A percentile compares a stretch with the other conserved stretches of the same genome.
Conservation (phyloP, 2,888 invertebrate genomes). For the Acanthopleura granulata region DNA sequence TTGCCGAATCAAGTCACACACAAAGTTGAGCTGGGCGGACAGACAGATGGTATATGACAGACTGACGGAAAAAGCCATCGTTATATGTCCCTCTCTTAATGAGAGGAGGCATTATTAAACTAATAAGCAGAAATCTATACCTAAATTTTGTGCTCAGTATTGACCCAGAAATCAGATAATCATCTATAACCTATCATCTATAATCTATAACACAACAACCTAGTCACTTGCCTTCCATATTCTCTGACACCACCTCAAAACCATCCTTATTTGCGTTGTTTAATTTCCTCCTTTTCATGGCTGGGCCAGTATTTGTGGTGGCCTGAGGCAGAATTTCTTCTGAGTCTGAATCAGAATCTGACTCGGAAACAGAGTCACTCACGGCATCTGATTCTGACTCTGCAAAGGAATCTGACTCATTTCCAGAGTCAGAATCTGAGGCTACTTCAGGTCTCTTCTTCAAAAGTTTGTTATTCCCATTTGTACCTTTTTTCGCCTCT, state of each 20-base stretch:
- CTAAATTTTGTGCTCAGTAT: no score
- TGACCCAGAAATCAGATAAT: no score
- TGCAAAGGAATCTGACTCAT: not conserved
- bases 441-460: constrained; percentile 23
- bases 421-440: constrained; percentile 43
- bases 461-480: constrained; percentile 8
- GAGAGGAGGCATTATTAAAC: no score
- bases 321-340: constrained; percentile 22
- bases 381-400: not conserved
- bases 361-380: constrained; percentile 20
- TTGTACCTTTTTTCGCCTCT: not conserved
- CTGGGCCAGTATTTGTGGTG: not conserved
- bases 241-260: constrained; percentile 26
- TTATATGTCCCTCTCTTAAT: no score
- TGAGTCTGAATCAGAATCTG: constrained; percentile 26
- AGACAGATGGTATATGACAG: no score
- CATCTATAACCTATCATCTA: no score
- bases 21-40: no score
- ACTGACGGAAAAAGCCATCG: no score
- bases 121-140: no score
- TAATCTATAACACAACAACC: not conserved
- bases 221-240: constrained; percentile 14
- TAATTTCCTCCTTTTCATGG: constrained; percentile 13
- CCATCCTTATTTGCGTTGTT: constrained; percentile 23
- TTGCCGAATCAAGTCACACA: no score